phyloP scores from a whole-genome alignment of 2,888 invertebrate species.

The Volucella inflata region DNA sequence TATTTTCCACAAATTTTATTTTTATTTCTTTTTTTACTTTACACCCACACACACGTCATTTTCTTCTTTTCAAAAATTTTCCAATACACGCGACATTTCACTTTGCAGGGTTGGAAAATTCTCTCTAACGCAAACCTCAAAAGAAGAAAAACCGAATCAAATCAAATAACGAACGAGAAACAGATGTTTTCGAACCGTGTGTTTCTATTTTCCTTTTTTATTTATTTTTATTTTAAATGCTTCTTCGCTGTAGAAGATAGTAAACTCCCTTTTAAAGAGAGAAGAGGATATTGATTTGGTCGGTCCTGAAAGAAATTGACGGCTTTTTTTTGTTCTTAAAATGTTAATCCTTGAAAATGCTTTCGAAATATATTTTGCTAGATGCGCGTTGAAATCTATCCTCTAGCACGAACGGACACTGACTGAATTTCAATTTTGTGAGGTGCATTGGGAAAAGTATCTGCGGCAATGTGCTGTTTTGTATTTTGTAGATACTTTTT shows the following conservation, averaged over 20 bases:
- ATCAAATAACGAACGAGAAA: constrained; percentile 54
- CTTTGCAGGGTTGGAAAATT: constrained; percentile 69
- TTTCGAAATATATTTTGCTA: constrained; percentile 1
- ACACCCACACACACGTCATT: constrained; percentile 49
- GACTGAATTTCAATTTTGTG: constrained; percentile 70
- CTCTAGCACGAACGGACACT: constrained; percentile 75
- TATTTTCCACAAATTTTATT: constrained; percentile 34
- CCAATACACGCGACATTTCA: constrained; percentile 61
- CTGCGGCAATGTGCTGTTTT: constrained; percentile 26
- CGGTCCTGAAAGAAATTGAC: constrained; percentile 1
- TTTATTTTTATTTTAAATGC: not conserved
- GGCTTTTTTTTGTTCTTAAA: not conserved
- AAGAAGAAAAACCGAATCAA: constrained; percentile 32
- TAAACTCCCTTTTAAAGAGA: constrained; percentile 23
- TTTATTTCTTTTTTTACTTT: constrained; percentile 45
- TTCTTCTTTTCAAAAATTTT: constrained; percentile 51
- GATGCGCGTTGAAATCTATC: constrained; percentile 58
- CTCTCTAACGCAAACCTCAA: constrained; percentile 46
- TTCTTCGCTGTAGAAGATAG: not conserved
- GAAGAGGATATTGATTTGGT: constrained; percentile 35
- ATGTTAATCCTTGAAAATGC: constrained; percentile 15
- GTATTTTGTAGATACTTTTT: constrained; percentile 56
- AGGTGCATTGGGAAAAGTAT: constrained; percentile 66
- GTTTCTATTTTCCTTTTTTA: constrained; percentile 31
- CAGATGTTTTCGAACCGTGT: constrained; percentile 65